A percentile compares a stretch with the other conserved stretches of the same genome.
Conservation (phyloP, 2,113 vertebrate species). For the Zingel zingel region DNA sequence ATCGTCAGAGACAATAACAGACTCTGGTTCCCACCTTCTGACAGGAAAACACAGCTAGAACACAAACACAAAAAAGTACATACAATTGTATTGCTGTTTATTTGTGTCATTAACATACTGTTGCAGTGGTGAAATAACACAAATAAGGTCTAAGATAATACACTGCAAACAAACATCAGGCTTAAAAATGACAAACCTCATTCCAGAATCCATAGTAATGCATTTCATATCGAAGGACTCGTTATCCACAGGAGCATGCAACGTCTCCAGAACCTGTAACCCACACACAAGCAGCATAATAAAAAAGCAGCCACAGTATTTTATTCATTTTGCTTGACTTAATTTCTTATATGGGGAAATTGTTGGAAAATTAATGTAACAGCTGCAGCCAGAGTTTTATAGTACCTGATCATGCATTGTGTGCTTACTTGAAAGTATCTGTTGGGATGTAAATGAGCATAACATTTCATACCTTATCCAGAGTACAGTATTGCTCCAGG, state of each 20-base stretch:
- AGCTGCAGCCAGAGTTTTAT: not conserved
- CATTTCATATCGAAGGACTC: conserved; percentile 59
- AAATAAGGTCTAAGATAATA: not conserved
- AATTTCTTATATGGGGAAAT: not conserved
- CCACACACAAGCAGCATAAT: not conserved
- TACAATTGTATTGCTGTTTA: not conserved
- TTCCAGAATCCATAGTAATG: conserved; percentile 56
- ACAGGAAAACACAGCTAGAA: conserved; percentile 74
- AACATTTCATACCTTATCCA: conserved; percentile 68
- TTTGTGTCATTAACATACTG: not conserved
- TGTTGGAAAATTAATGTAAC: not conserved
- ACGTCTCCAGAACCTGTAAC: conserved; percentile 75
- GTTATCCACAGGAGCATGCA: conserved; percentile 71
- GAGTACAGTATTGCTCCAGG: conserved; percentile 77
- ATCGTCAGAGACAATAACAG: conserved; percentile 69
- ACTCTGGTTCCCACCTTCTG: conserved; percentile 48
- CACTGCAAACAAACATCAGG: not conserved
- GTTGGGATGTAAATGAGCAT: not conserved
- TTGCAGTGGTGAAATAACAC: not conserved
- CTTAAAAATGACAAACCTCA: conserved; percentile 67
- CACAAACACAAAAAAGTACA: conserved; percentile 40
- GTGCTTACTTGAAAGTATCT: not conserved
- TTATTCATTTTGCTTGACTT: not conserved
- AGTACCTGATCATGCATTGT: too few relatives aligned
- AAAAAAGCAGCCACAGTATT: not conserved